phyloP scores from a whole-genome alignment of 2,113 vertebrate species.

The Asarcornis scutulata region DNA sequence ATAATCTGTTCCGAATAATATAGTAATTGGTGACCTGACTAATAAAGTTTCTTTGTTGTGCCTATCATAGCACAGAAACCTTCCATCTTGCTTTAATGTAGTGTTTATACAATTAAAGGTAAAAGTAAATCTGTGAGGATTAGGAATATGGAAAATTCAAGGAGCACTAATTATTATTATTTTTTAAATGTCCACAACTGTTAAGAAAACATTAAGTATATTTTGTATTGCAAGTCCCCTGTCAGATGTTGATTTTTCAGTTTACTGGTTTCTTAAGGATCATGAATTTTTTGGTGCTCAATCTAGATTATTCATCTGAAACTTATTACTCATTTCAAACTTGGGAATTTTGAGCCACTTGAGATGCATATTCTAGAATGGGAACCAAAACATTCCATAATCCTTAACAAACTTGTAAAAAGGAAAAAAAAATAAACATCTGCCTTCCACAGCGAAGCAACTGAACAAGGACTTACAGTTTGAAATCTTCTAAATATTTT shows the following conservation, averaged over 20 bases:
- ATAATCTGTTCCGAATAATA: constrained; percentile 72
- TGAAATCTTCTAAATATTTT: constrained; percentile 39
- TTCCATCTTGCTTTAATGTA: constrained; percentile 35
- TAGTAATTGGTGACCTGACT: constrained; percentile 74
- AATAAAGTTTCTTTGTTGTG: constrained; percentile 74
- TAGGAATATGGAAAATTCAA: constrained; percentile 37
- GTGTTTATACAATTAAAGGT: constrained; percentile 46
- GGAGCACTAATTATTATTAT: not conserved
- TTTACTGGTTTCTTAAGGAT: constrained; percentile 65
- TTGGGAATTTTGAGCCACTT: constrained; percentile 63
- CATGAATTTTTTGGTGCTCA: constrained; percentile 44
- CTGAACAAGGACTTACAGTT: constrained; percentile 51
- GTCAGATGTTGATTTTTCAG: constrained; percentile 44
- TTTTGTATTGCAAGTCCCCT: not conserved
- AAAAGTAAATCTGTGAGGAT: constrained; percentile 4
- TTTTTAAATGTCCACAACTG: not conserved
- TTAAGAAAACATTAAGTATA: constrained; percentile 44
- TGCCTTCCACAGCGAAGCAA: constrained; percentile 11
- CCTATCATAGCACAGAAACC: constrained; percentile 25
- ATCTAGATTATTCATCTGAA: constrained; percentile 61
- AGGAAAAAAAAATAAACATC: constrained; percentile 72
- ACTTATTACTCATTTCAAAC: constrained; percentile 51
- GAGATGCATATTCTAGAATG: constrained; percentile 57
- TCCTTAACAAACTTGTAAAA: constrained; percentile 66
- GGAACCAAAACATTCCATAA: constrained; percentile 68